phyloP scores from a whole-genome alignment of 2,888 invertebrate genomes.

The Campaea margaritaria region DNA sequence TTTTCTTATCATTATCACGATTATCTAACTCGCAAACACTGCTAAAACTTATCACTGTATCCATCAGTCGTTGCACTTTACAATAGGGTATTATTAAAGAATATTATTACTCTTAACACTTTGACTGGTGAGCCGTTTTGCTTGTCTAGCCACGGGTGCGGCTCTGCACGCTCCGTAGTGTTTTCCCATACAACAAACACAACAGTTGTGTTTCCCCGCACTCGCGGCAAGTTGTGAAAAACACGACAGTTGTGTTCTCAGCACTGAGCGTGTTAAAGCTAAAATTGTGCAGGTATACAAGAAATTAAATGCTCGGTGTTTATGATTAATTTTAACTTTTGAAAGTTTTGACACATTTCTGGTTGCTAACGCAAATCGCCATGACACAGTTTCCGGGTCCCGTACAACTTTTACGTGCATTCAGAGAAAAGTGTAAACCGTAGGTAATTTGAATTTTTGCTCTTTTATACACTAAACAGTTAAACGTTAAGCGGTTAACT shows the following conservation, averaged over 20 bases:
- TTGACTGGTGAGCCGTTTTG: too few relatives aligned
- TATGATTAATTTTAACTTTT: too few relatives aligned
- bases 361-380: constrained; percentile 18
- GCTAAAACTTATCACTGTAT: constrained; percentile 31
- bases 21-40: constrained; percentile 34
- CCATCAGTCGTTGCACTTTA: constrained; percentile 40
- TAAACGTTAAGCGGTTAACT: constrained; percentile 61
- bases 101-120: not conserved
- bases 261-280: too few relatives aligned
- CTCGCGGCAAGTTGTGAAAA: too few relatives aligned
- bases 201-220: too few relatives aligned
- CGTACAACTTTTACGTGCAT: constrained; percentile 37
- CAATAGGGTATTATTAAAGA: constrained; percentile 1
- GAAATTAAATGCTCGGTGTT: not conserved
- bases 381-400: constrained; percentile 27
- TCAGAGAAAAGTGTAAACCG: constrained; percentile 37
- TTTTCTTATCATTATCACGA: constrained; percentile 19
- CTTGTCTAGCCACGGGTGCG: too few relatives aligned
- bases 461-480: constrained; percentile 62
- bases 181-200: too few relatives aligned
- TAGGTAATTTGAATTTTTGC: constrained; percentile 46
- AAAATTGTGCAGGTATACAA: not conserved
- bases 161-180: too few relatives aligned
- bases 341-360: constrained; percentile 22
- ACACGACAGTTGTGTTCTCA: too few relatives aligned